These are phyloP conservation scores for Hartigia nigra DNA, from an alignment of 2,888 invertebrate species.

Conservation along the genomic window DNA sequence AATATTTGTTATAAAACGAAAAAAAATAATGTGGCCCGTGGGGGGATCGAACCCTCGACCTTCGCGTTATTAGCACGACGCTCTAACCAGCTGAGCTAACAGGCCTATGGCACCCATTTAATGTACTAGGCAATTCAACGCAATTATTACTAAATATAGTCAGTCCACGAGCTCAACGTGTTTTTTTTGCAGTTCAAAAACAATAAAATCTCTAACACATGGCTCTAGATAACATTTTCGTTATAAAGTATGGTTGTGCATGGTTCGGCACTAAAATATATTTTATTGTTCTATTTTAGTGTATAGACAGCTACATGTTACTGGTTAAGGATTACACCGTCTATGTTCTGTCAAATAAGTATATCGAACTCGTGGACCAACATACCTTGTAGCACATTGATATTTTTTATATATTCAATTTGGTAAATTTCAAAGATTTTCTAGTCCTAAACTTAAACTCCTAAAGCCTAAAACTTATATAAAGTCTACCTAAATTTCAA, in stretches of 20 bases:
- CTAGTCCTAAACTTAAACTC: neutral
- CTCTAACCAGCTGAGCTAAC: conserved; percentile 25
- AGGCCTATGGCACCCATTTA: neutral
- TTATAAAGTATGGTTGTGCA: too few species aligned
- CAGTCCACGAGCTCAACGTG: too few species aligned
- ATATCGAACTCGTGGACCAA: too few species aligned
- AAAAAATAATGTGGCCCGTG: conserved; percentile 24
- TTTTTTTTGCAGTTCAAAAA: too few species aligned
- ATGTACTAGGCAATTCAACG: neutral
- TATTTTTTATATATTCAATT: neutral
- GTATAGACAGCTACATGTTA: too few species aligned
- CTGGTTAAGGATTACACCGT: too few species aligned
- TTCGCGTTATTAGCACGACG: conserved; percentile 31
- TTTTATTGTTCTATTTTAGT: too few species aligned
- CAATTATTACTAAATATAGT: neutral
- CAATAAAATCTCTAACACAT: too few species aligned
- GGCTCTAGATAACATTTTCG: too few species aligned
- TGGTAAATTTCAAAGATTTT: neutral
- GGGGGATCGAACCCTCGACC: conserved; percentile 40
- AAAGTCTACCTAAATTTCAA: neutral
- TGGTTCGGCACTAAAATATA: too few species aligned
- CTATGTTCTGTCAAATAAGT: too few species aligned
- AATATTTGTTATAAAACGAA: neutral
- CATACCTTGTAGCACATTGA: neutral
- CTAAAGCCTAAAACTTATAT: too few species aligned